Evolutionary conservation across 2,113 vertebrate genomes (phyloP).

Genomic region (Paramormyrops kingsleyae): DNA sequence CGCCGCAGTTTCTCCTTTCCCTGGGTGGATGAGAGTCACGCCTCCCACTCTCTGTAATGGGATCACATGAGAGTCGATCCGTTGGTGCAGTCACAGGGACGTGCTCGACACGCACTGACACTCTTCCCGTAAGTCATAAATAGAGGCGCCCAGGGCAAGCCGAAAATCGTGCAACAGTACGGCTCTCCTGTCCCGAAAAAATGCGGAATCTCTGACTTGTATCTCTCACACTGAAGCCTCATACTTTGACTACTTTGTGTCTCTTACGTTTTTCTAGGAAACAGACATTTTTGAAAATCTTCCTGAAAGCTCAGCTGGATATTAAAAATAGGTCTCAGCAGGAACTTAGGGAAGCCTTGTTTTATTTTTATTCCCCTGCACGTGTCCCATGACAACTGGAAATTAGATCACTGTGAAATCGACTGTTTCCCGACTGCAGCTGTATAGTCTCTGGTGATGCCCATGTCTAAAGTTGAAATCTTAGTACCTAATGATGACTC

Average conservation of each 20-base stretch:
- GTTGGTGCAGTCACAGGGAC: too few species aligned
- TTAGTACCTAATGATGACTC: background rate
- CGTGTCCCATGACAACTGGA: background rate
- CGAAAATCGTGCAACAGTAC: background rate
- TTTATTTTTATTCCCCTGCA: background rate
- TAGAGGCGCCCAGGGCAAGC: background rate
- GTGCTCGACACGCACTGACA: background rate
- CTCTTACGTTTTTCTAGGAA: background rate
- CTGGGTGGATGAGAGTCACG: background rate
- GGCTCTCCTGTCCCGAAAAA: background rate
- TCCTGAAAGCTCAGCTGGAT: background rate
- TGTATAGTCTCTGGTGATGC: background rate
- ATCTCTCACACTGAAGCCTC: background rate
- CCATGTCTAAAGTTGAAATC: background rate
- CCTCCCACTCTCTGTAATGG: background rate
- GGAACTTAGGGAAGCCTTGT: background rate
- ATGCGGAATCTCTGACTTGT: background rate
- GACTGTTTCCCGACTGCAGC: background rate
- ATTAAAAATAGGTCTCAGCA: background rate
- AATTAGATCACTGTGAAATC: background rate
- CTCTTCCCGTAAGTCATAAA: constrained; percentile 3
- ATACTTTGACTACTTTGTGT: background rate
- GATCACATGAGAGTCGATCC: background rate
- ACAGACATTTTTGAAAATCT: background rate
- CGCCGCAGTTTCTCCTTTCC: background rate